Conservation (phyloP, 1,140 invertebrate genomes). For the Drosophila setifemur region DNA sequence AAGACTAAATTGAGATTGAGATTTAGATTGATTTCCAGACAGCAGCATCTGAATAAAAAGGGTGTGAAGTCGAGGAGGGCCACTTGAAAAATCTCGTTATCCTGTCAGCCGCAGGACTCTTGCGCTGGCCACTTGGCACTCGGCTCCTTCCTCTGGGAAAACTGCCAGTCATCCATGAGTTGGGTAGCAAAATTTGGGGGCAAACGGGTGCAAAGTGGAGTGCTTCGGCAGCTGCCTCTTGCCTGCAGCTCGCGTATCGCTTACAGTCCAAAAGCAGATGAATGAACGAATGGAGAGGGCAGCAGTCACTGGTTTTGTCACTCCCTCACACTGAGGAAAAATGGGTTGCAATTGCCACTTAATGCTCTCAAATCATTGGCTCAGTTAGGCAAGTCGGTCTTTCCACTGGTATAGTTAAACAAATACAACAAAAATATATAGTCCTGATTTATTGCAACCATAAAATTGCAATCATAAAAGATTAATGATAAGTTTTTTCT, state of each 20-base stretch:
- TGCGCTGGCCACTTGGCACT: conserved; percentile 16
- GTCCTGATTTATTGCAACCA: too few species aligned
- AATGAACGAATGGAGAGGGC: conserved; percentile 38
- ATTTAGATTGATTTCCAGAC: conserved; percentile 14
- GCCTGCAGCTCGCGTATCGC: conserved; percentile 46
- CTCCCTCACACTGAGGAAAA: conserved; percentile 4
- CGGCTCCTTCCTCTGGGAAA: conserved; percentile 41
- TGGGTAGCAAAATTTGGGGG: not conserved
- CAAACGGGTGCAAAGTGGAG: conserved; percentile 10
- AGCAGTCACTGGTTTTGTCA: conserved; percentile 15
- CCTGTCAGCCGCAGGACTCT: conserved; percentile 67
- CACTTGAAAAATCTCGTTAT: conserved; percentile 82
- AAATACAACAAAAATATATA: too few species aligned
- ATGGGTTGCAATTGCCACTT: not conserved
- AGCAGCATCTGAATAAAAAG: conserved; percentile 30
- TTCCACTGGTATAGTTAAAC: too few species aligned
- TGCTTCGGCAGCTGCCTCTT: conserved; percentile 59
- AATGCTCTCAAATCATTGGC: too few species aligned
- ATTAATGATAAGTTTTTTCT: too few species aligned
- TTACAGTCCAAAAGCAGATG: conserved; percentile 50
- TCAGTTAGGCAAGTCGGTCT: too few species aligned
- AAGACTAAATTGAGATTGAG: conserved; percentile 19
- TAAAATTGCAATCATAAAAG: too few species aligned
- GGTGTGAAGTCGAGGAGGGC: conserved; percentile 64
- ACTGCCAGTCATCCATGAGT: conserved; percentile 59